Conservation (phyloP, 2,113 vertebrate genomes). For the Semicossyphus pulcher region DNA sequence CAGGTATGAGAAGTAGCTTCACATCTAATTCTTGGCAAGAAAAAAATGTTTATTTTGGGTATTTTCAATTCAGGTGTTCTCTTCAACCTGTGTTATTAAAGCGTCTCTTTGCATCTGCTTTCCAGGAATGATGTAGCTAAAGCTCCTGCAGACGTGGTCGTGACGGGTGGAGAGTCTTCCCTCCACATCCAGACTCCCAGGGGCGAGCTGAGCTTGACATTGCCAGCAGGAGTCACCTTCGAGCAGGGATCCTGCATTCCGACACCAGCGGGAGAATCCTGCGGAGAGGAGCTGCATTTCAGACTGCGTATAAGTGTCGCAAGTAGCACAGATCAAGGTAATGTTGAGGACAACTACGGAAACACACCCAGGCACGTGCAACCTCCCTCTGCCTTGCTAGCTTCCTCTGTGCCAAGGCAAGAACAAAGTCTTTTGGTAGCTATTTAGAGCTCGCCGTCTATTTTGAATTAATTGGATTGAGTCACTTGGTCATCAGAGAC, state of each 20-base stretch:
- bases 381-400: neutral
- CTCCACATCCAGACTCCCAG: slow-evolving; percentile 75
- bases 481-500: slow-evolving; percentile 51
- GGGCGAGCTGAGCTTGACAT: slow-evolving; percentile 60
- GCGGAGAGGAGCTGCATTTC: slow-evolving; percentile 87
- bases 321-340: slow-evolving; percentile 72
- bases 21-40: neutral
- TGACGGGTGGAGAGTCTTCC: slow-evolving; percentile 75
- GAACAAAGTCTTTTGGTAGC: slow-evolving; percentile 44
- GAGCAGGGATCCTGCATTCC: slow-evolving; percentile 83
- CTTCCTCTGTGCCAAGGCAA: slow-evolving; percentile 21
- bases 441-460: slow-evolving; percentile 53
- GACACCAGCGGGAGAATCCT: slow-evolving; percentile 67
- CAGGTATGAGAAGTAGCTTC: neutral
- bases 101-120: slow-evolving; percentile 7
- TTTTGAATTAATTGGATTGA: slow-evolving; percentile 57
- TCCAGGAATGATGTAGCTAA: slow-evolving; percentile 76
- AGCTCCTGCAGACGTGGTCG: slow-evolving; percentile 71
- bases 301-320: slow-evolving; percentile 78
- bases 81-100: neutral
- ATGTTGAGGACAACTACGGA: slow-evolving; percentile 28
- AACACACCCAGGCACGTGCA: slow-evolving; percentile 5
- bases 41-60: too few species aligned
- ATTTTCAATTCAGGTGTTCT: neutral
- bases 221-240: slow-evolving; percentile 88